Conservation (phyloP, 2,113 vertebrate species). For the Nyctereutes procyonoides region DNA sequence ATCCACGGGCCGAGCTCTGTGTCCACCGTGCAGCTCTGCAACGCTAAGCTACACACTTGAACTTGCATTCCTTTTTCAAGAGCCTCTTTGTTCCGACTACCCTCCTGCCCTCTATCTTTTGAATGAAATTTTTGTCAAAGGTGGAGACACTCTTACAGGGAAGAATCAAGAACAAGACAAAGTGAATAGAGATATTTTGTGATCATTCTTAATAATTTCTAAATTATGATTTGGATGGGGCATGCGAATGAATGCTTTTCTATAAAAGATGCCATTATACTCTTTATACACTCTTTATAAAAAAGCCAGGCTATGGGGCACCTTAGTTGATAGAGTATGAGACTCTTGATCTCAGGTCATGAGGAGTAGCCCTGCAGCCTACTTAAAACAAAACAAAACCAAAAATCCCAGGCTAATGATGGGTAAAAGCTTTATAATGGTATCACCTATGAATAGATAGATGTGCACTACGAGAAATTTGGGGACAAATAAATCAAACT, state of each 20-base stretch:
- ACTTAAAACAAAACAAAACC: neutral
- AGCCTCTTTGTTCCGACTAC: neutral
- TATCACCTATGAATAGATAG: neutral
- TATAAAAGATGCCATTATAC: neutral
- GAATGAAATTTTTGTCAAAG: neutral
- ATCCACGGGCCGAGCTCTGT: too few relatives aligned
- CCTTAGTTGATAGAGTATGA: neutral
- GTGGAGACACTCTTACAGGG: neutral
- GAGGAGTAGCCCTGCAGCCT: neutral
- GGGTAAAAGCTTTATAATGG: neutral
- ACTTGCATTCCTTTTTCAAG: neutral
- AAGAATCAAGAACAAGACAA: neutral
- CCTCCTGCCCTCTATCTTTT: neutral
- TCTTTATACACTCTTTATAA: neutral
- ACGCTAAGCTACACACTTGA: neutral
- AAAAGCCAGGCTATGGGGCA: neutral
- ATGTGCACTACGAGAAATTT: neutral
- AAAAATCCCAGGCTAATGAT: neutral
- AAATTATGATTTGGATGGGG: neutral
- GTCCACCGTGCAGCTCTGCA: neutral
- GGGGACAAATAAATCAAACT: neutral
- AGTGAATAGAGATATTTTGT: neutral
- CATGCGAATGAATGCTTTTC: neutral
- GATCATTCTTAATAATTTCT: neutral
- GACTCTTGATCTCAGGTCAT: neutral